A percentile compares a stretch with the other conserved stretches of the same genome.
These are phyloP conservation scores for Melanophora roralis DNA, from an alignment of 2,888 invertebrate species.

Conservation along the genomic window DNA sequence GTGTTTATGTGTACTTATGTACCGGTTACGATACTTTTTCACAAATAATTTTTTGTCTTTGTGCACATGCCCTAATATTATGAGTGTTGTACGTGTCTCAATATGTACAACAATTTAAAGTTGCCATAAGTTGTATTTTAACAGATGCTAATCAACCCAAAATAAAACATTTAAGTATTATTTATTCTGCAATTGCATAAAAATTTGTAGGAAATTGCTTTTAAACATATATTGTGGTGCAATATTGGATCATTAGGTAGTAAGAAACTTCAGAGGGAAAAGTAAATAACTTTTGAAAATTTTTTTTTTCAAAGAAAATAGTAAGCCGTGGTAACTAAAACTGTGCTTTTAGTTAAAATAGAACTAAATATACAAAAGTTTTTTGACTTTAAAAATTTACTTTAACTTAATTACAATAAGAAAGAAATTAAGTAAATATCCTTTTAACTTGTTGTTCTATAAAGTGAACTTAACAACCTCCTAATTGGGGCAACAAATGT, in stretches of 20 bases:
- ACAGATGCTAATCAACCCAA: conserved; percentile 54
- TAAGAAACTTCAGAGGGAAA: too few species aligned
- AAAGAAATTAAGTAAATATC: not conserved
- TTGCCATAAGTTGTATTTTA: conserved; percentile 44
- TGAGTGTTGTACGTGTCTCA: not conserved
- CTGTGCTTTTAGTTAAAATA: too few species aligned
- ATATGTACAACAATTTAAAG: not conserved
- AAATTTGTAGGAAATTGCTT: conserved; percentile 13
- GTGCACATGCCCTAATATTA: not conserved
- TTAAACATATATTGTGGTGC: too few species aligned
- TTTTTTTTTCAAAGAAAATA: too few species aligned
- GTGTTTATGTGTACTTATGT: too few species aligned
- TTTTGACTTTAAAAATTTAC: too few species aligned
- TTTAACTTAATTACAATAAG: too few species aligned
- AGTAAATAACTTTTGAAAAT: too few species aligned
- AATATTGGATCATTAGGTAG: too few species aligned
- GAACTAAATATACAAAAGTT: too few species aligned
- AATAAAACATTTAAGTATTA: conserved; percentile 37
- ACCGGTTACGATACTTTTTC: too few species aligned
- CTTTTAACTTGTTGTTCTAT: not conserved
- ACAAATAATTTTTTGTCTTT: not conserved
- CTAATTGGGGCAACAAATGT: conserved; percentile 1
- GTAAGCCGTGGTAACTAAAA: too few species aligned
- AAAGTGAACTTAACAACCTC: conserved; percentile 17
- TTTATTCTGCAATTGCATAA: conserved; percentile 36